Evolutionary conservation across 2,113 vertebrate species (phyloP).

Genomic region (Hypanus sabinus): DNA sequence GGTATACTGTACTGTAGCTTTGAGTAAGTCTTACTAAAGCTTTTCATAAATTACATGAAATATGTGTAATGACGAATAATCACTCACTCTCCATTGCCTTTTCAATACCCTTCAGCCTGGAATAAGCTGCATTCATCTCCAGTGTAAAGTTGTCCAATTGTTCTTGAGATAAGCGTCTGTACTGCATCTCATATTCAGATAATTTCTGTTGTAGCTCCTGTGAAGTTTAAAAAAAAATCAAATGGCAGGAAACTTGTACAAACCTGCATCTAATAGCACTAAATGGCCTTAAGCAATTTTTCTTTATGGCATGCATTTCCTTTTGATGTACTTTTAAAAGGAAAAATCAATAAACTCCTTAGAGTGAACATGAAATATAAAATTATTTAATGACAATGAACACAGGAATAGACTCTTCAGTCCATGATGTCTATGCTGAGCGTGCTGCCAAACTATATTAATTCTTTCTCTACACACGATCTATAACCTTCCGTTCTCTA

Average conservation of each 20-base stretch:
- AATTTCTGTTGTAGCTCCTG: slow-evolving; percentile 75
- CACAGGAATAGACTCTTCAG: no score
- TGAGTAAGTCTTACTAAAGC: background rate
- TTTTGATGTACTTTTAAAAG: background rate
- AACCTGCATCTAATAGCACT: background rate
- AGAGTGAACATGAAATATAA: background rate
- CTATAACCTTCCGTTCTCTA: no score
- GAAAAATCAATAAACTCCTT: background rate
- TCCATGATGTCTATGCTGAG: no score
- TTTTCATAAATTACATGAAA: background rate
- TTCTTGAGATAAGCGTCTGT: slow-evolving; percentile 80
- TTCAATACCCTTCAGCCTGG: slow-evolving; percentile 83
- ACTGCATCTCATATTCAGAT: slow-evolving; percentile 76
- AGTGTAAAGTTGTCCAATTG: slow-evolving; percentile 89
- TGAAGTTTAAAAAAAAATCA: slow-evolving; percentile 30
- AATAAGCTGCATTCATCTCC: slow-evolving; percentile 88
- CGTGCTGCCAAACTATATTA: no score
- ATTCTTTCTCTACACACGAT: no score
- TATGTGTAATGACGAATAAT: background rate
- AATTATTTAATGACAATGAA: background rate
- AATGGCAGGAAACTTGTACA: background rate
- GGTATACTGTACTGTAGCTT: background rate
- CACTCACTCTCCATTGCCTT: slow-evolving; percentile 88
- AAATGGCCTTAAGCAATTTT: background rate
- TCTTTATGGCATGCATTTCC: no score